Conservation (phyloP, 2,888 invertebrate species). For the Callimorpha dominula region DNA sequence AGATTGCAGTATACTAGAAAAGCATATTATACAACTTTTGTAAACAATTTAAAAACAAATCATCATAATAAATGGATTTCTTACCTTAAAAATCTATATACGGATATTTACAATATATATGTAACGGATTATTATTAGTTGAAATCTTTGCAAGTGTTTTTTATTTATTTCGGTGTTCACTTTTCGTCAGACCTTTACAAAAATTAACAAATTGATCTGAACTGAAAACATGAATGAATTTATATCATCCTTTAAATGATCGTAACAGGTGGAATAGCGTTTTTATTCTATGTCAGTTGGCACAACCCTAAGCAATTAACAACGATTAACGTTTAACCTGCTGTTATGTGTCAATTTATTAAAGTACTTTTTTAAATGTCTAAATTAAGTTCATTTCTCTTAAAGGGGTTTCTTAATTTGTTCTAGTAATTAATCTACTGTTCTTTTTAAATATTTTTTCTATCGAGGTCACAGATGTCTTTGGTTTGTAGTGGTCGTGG, state of each 20-base stretch:
- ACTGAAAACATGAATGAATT: neutral
- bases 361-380: slow-evolving; percentile 33
- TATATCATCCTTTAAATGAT: slow-evolving; percentile 42
- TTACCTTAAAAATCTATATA: too few relatives aligned
- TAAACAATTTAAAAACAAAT: too few relatives aligned
- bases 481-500: neutral
- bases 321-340: slow-evolving; percentile 78
- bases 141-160: too few relatives aligned
- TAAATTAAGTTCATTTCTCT: slow-evolving; percentile 19
- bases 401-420: slow-evolving; percentile 13
- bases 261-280: slow-evolving; percentile 76
- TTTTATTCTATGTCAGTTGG: slow-evolving; percentile 68
- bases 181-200: too few relatives aligned
- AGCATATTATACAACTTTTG: too few relatives aligned
- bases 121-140: too few relatives aligned
- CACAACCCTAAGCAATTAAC: slow-evolving; percentile 71
- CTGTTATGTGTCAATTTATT: slow-evolving; percentile 64
- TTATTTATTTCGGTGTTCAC: too few relatives aligned
- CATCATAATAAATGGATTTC: too few relatives aligned
- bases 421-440: slow-evolving; percentile 2
- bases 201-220: neutral
- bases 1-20: too few relatives aligned
- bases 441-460: neutral
- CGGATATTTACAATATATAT: too few relatives aligned
- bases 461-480: neutral